Base-by-base conservation (phyloP, 1,140 invertebrate species). In the Dinoponera quadriceps region DNA sequence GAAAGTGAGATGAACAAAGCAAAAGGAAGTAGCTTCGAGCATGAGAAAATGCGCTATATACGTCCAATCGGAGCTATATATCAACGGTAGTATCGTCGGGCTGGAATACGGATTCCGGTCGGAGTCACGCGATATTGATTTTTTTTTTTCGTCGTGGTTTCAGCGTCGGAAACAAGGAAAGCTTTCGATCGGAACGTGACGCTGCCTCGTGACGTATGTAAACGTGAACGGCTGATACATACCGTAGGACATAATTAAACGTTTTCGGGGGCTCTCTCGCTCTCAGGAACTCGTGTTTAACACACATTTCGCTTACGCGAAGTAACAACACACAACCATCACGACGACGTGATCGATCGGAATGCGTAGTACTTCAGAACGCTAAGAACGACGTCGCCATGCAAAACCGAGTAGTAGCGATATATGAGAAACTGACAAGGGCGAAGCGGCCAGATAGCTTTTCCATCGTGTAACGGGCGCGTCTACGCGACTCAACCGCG, bases 401-500 rank as follows among this genome's bases (percentile, higher is more conserved):
- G 87, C 86, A 85, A 82, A 44, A 44, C 38, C 11, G 33, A 85
- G 33, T 78, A n/a, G n/a, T 48, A 57, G 38, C 59, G 73, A 74
- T 44, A 7, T 4, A 44, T 44, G 3, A 49, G 11, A 59, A 54
- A 44, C 25, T 62, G 55, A n/a, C 14, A 44, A 80, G 38, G 54
- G 14, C 57, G 29, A 55, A 82, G 29, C 25, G 14, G 16, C n/a
- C 38, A 22, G 22, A 25, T 51, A n/a, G 57, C 68, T 82, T 85
- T 88, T 88, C 73, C 72, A 88, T 88, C 14, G 60, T 60, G n/a
- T 55, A 48, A 66, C 48, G 49, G 33, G 33, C 71, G 66, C 48
- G 27, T 69, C 22, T n/a, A 48, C 16, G 63, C 48, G 18, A 51
- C 25, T 3, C 27, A 22, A 27, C 9, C 18, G 1, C 33, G 18